phyloP scores from a whole-genome alignment of 2,113 vertebrate genomes.

The Peucedramus taeniatus region DNA sequence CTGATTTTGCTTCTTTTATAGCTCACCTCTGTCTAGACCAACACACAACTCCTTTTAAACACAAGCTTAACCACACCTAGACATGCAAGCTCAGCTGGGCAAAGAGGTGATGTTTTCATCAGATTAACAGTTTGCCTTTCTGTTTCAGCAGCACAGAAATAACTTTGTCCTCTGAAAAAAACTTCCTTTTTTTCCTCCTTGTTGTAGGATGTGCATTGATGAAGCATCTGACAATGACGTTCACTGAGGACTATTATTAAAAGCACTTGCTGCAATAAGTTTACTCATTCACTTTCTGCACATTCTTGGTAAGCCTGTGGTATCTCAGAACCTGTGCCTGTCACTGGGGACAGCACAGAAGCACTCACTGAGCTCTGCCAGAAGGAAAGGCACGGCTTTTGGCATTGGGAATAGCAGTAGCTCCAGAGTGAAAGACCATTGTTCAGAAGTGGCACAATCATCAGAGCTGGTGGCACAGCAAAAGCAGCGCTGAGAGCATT shows the following conservation, averaged over 20 bases:
- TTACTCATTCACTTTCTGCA: neutral
- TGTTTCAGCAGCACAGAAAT: neutral
- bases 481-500: neutral
- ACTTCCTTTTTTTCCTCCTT: neutral
- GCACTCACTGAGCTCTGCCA: neutral
- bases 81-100: neutral
- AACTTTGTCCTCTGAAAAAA: neutral
- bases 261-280: neutral
- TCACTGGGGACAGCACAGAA: neutral
- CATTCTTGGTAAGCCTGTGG: neutral
- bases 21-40: neutral
- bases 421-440: neutral
- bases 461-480: neutral
- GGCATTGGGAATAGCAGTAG: neutral
- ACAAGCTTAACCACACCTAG: neutral
- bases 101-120: neutral
- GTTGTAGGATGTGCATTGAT: neutral
- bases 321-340: neutral
- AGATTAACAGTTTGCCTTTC: neutral
- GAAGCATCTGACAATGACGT: neutral
- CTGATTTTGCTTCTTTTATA: neutral
- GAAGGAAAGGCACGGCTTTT: neutral
- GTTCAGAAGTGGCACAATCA: neutral
- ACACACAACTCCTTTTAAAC: neutral
- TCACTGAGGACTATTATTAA: conserved; percentile 5